These are phyloP conservation scores for Miichthys miiuy DNA, from an alignment of 2,797 vertebrate species.

Conservation along the genomic window DNA sequence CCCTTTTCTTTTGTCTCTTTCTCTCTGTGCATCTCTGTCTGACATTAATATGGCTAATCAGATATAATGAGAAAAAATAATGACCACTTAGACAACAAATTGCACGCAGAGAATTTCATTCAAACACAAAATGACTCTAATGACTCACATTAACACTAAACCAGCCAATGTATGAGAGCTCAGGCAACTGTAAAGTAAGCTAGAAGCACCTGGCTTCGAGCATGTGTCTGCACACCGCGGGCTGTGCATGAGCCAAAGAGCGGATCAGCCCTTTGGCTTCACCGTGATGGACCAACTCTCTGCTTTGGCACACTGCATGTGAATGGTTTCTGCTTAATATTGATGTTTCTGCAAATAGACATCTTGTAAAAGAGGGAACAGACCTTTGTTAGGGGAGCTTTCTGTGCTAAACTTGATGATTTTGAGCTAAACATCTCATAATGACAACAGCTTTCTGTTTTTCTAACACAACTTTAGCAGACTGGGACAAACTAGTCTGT, in stretches of 20 bases:
- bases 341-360: slow-evolving; percentile 34
- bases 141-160: slow-evolving; percentile 39
- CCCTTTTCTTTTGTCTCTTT: background rate
- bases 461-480: slow-evolving; percentile 25
- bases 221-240: background rate
- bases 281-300: background rate
- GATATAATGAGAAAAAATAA: slow-evolving; percentile 48
- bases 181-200: slow-evolving; percentile 12
- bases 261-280: background rate
- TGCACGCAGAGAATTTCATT: slow-evolving; percentile 28
- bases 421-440: background rate
- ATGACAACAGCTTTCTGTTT: background rate
- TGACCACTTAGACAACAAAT: slow-evolving; percentile 43
- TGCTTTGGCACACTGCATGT: background rate
- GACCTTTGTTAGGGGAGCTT: slow-evolving; percentile 23
- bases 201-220: background rate
- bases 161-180: slow-evolving; percentile 16
- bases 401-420: background rate
- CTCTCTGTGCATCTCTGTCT: background rate
- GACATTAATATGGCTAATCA: slow-evolving; percentile 60
- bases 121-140: slow-evolving; percentile 23
- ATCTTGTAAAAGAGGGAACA: slow-evolving; percentile 23
- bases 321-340: slow-evolving; percentile 36
- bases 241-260: background rate
- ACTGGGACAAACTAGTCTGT: slow-evolving; percentile 29